These are phyloP conservation scores for Anneissia japonica DNA, from an alignment of 35 echinoderm and acorn worm species.

Conservation along the genomic window DNA sequence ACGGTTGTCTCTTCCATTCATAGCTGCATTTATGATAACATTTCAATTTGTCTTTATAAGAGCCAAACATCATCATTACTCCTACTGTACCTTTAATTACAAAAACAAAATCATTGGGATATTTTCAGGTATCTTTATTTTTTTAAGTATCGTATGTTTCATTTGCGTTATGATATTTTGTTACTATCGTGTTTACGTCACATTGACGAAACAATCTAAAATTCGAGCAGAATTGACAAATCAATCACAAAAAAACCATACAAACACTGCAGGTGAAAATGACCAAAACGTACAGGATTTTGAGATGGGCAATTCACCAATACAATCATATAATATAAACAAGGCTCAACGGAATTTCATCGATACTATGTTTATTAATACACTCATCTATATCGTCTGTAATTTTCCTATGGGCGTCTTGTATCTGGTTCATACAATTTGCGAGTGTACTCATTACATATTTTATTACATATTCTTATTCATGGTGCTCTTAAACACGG, in stretches of 20 bases:
- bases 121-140: neutral
- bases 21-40: neutral
- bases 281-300: neutral
- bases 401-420: neutral
- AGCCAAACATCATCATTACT: neutral
- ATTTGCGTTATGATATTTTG: neutral
- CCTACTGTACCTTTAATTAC: neutral
- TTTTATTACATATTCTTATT: no score
- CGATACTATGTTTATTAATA: neutral
- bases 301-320: neutral
- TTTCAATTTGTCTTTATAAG: neutral
- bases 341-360: neutral
- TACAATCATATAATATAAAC: neutral
- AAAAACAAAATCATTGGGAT: neutral
- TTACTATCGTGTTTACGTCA: neutral
- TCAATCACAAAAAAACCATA: neutral
- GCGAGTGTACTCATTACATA: no score
- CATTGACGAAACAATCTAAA: neutral
- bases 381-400: neutral
- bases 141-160: neutral
- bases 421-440: no score
- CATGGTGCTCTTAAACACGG: neutral
- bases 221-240: neutral
- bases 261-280: neutral
- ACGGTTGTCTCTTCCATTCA: neutral